A percentile compares a stretch with the other conserved stretches of the same genome.
These are phyloP conservation scores for Autographa pulchrina DNA, from an alignment of 2,888 invertebrate species.

Conservation along the genomic window DNA sequence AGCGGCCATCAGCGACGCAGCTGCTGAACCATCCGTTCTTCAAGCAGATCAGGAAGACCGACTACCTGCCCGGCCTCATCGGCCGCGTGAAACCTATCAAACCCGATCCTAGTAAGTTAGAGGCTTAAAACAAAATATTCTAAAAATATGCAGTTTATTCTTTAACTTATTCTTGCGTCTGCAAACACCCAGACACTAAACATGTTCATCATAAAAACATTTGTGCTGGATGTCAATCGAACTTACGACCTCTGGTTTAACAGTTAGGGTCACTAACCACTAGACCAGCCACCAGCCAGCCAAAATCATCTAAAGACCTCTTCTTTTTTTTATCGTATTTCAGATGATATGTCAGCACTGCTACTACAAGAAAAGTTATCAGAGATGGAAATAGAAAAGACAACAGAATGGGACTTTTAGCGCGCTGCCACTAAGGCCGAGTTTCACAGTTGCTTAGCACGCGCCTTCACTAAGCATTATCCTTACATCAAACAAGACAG, in stretches of 20 bases:
- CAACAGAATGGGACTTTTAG: constrained; percentile 92
- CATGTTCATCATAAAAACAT: too few relatives aligned
- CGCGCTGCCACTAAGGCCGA: constrained; percentile 23
- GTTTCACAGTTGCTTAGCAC: background rate
- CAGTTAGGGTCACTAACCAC: too few relatives aligned
- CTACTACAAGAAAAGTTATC: constrained; percentile 89
- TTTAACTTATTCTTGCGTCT: too few relatives aligned
- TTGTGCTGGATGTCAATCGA: too few relatives aligned
- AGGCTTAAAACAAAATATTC: too few relatives aligned
- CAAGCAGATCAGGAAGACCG: constrained; percentile 91
- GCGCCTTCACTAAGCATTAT: background rate
- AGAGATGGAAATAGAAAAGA: constrained; percentile 90
- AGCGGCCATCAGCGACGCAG: constrained; percentile 92
- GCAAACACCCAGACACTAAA: too few relatives aligned
- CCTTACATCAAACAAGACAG: too few relatives aligned
- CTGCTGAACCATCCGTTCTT: constrained; percentile 93
- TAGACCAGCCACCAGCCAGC: too few relatives aligned
- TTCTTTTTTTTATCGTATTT: too few relatives aligned
- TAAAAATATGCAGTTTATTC: too few relatives aligned
- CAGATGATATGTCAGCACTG: constrained; percentile 91
- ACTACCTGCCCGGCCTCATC: constrained; percentile 91
- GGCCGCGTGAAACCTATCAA: constrained; percentile 92
- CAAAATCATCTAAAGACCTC: too few relatives aligned
- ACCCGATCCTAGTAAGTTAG: constrained; percentile 88
- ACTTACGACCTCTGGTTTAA: too few relatives aligned